phyloP scores from a whole-genome alignment of 2,797 vertebrate species.

The Uromys caudimaculatus region DNA sequence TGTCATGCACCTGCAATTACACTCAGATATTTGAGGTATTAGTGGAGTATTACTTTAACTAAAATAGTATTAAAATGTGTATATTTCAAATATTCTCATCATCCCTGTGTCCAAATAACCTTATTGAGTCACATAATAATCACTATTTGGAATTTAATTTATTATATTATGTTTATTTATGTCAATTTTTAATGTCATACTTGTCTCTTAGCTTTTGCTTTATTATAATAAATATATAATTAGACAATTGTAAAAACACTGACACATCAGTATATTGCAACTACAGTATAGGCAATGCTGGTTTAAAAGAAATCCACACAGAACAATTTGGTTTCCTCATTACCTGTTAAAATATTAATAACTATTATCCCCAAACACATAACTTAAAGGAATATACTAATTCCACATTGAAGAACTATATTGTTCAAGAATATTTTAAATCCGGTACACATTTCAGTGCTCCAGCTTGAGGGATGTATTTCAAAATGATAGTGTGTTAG shows the following conservation, averaged over 20 bases:
- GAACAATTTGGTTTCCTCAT: not conserved
- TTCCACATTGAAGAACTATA: not conserved
- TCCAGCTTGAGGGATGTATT: not conserved
- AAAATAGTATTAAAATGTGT: not conserved
- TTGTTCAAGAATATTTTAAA: not conserved
- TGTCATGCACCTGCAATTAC: not conserved
- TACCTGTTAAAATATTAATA: not conserved
- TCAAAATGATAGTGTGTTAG: not conserved
- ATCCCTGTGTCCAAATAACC: not conserved
- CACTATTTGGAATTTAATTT: not conserved
- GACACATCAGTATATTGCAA: not conserved
- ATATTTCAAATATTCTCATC: not conserved
- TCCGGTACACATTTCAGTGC: not conserved
- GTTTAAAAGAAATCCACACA: not conserved
- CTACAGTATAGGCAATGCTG: not conserved
- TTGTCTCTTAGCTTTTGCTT: not conserved
- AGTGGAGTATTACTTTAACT: not conserved
- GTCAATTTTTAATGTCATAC: not conserved
- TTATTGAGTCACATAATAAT: not conserved
- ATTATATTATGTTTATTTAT: not conserved
- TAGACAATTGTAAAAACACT: not conserved
- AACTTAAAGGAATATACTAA: constrained; percentile 22
- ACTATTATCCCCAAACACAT: not conserved
- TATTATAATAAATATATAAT: not conserved
- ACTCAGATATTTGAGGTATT: not conserved